Evolutionary conservation across 2,113 vertebrate genomes (phyloP).

Genomic region (Motacilla alba): DNA sequence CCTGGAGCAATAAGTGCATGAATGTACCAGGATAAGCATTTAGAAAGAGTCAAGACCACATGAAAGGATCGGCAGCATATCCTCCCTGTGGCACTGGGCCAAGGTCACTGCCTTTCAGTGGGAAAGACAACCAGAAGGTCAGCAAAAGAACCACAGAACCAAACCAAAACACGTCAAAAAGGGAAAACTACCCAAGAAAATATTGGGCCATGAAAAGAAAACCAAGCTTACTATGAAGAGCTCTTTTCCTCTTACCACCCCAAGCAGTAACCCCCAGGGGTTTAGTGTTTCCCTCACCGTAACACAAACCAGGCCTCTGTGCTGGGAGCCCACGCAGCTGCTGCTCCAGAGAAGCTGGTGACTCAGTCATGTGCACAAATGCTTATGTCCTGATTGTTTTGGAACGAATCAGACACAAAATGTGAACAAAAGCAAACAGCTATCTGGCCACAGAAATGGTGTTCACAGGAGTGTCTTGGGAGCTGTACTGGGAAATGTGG

Average conservation of each 20-base stretch:
- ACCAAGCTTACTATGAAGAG: neutral
- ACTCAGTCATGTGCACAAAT: conserved; percentile 24
- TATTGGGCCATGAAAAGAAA: neutral
- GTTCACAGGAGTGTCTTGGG: conserved; percentile 5
- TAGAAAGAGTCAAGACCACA: conserved; percentile 34
- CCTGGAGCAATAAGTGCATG: neutral
- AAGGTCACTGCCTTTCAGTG: conserved; percentile 35
- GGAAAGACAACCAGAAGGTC: conserved; percentile 49
- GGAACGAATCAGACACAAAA: neutral
- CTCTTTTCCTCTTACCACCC: conserved; percentile 24
- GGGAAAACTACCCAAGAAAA: conserved; percentile 53
- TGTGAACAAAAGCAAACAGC: conserved; percentile 15
- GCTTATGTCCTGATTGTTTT: neutral
- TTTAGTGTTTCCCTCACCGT: neutral
- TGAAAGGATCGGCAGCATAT: neutral
- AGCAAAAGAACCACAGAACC: conserved; percentile 48
- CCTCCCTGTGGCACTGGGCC: neutral
- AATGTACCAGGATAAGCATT: neutral
- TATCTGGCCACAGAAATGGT: neutral
- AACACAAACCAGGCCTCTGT: neutral
- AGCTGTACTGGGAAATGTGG: neutral
- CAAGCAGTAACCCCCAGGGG: neutral
- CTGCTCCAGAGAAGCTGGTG: conserved; percentile 11
- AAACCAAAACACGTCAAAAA: conserved; percentile 49
- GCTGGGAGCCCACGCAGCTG: neutral